phyloP scores from a whole-genome alignment of 2,113 vertebrate species.

The Tragelaphus buxtoni region DNA sequence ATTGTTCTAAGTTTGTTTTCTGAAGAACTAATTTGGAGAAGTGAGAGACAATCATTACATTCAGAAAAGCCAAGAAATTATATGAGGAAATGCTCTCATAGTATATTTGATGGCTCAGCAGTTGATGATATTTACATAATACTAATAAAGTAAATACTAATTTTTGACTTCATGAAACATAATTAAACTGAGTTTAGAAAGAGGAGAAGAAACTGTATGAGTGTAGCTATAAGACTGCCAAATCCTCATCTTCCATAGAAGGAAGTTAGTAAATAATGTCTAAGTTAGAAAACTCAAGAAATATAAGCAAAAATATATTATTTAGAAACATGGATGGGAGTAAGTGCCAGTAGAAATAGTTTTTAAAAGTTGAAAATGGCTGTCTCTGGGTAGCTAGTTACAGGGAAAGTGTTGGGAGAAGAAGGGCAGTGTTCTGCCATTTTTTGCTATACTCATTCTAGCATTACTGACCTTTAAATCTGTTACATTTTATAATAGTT shows the following conservation, averaged over 20 bases:
- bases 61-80: background rate
- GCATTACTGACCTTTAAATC: background rate
- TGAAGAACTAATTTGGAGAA: background rate
- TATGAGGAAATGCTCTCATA: background rate
- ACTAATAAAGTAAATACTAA: background rate
- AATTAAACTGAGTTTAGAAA: constrained; percentile 1
- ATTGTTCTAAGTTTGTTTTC: background rate
- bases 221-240: background rate
- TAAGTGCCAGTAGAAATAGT: background rate
- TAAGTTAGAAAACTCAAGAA: constrained; percentile 23
- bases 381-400: background rate
- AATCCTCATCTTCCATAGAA: background rate
- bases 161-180: background rate
- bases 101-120: background rate
- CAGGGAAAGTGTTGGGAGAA: background rate
- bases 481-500: background rate
- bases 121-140: background rate
- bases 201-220: background rate
- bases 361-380: background rate
- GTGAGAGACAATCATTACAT: background rate
- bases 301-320: background rate
- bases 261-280: background rate
- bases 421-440: background rate
- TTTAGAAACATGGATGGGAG: background rate
- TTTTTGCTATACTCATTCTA: background rate